phyloP scores from a whole-genome alignment of 1,140 invertebrate species.

The Tetragonula clypearis region DNA sequence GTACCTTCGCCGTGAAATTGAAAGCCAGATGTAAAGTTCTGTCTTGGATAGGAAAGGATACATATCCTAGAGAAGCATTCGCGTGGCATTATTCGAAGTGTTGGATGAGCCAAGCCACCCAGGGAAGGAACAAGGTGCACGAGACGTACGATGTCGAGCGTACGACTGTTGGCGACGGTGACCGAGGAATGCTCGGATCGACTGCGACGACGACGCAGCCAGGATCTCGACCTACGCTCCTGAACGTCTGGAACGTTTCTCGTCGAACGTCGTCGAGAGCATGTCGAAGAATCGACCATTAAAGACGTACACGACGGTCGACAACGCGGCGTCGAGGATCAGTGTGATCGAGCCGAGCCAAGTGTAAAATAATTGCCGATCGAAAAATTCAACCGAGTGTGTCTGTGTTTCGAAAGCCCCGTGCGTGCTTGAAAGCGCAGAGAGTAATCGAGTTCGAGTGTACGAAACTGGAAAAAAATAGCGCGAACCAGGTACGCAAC shows the following conservation, averaged over 20 bases:
- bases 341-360: no score
- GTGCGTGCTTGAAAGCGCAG: not conserved
- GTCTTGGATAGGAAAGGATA: no score
- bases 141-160: slow-evolving; percentile 53
- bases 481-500: not conserved
- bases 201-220: slow-evolving; percentile 32
- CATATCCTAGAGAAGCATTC: no score
- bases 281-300: slow-evolving; percentile 22
- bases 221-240: slow-evolving; percentile 12
- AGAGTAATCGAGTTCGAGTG: not conserved
- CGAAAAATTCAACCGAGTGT: not conserved
- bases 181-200: slow-evolving; percentile 26
- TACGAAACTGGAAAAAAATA: not conserved
- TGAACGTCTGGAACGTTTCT: not conserved
- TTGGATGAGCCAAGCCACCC: no score
- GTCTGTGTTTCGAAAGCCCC: not conserved
- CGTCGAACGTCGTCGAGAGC: not conserved
- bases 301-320: not conserved
- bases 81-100: no score
- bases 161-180: not conserved
- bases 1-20: not conserved
- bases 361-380: not conserved
- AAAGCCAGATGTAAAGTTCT: not conserved
- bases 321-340: not conserved
- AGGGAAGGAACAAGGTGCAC: not conserved